Base-by-base conservation (phyloP, 2,797 vertebrate species). In the Benthosema pterotum region DNA sequence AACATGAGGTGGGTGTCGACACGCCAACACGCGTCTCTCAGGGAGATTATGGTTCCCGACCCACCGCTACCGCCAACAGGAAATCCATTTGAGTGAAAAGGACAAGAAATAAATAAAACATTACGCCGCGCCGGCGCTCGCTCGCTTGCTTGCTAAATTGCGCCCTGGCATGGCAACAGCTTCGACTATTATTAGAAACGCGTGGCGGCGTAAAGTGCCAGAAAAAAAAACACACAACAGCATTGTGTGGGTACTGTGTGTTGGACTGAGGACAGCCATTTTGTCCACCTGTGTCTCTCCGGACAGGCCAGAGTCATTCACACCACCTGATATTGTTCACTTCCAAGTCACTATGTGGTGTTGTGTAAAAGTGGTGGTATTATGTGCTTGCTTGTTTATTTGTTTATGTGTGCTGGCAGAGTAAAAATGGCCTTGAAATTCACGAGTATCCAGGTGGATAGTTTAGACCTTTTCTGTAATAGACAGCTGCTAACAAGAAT, bases 61-160 rank as follows among this genome's bases (percentile, higher is more conserved):
- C 68, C 65, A 63, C 51, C 11, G 71, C 68, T 59, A n/a, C n/a
- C n/a, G n/a, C n/a, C n/a, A n/a, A n/a, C n/a, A 66, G 78, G 60
- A 88, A 90, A 89, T 74, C 75, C 84, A 87, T 91, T 89, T 87
- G 65, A 72, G 76, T 18, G 68, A 85, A 69, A 69, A 73, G 48
- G 28, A 60, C 32, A 63, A 56, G 81, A 72, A 79, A 91, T 91
- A 88, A 87, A 92, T 91, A 89, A 91, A 88, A 90, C 87, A 90
- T 89, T 13, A 62, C 79, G 71, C 74, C 69, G 55, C 73, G 57
- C n/a, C n/a, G n/a, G n/a, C n/a, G n/a, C n/a, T n/a, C n/a, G n/a
- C n/a, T n/a, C n/a, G n/a, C n/a, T n/a, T 38, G 32, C 75, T 70
- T 38, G n/a, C 67, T 64, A 63, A 75, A 75, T 84, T 72, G 65